Evolutionary conservation across 2,113 vertebrate genomes (phyloP).

Genomic region (Larimichthys crocea): DNA sequence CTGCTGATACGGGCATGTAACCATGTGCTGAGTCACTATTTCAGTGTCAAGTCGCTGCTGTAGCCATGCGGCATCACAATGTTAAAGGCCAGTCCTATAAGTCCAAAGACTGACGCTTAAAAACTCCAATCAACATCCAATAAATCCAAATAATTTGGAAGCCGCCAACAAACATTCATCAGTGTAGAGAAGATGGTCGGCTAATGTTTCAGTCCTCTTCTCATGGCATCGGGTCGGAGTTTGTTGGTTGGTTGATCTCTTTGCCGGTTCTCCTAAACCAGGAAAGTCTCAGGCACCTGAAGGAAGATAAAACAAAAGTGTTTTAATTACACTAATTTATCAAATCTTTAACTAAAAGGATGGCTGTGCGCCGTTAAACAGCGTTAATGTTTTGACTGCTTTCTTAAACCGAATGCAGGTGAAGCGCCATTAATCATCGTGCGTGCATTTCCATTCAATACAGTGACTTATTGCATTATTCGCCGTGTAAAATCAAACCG

Average conservation of each 20-base stretch:
- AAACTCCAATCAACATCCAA: not conserved
- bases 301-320: slow-evolving; percentile 29
- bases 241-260: not conserved
- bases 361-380: slow-evolving; percentile 15
- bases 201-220: slow-evolving; percentile 21
- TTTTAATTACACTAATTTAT: slow-evolving; percentile 32
- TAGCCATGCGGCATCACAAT: not conserved
- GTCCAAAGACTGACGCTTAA: not conserved
- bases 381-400: slow-evolving; percentile 20
- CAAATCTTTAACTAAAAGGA: slow-evolving; percentile 21
- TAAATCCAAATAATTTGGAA: not conserved
- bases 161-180: slow-evolving; percentile 43
- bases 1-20: slow-evolving; percentile 22
- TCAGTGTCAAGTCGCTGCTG: slow-evolving; percentile 2
- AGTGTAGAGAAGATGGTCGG: slow-evolving; percentile 1
- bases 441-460: not conserved
- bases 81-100: slow-evolving; percentile 19
- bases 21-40: slow-evolving; percentile 5
- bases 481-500: slow-evolving; percentile 15
- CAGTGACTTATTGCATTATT: slow-evolving; percentile 38
- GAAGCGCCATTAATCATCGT: slow-evolving; percentile 41
- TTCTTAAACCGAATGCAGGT: slow-evolving; percentile 28
- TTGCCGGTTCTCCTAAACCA: not conserved
- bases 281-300: slow-evolving; percentile 56
- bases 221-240: not conserved